Conservation (phyloP, 2,888 invertebrate genomes). For the Drosophila mimica region DNA sequence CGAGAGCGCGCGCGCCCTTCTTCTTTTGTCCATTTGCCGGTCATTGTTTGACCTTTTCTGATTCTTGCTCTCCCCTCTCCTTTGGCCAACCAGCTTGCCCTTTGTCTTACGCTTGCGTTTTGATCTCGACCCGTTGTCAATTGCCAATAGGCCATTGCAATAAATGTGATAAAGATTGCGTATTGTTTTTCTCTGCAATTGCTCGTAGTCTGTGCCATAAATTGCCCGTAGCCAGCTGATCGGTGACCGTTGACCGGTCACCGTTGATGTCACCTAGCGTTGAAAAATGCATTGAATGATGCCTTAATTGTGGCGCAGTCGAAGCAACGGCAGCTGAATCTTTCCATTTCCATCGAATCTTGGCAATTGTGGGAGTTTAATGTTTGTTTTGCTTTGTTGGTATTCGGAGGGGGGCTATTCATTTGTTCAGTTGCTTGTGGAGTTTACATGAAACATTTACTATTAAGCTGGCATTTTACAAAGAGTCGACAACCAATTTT, state of each 20-base stretch:
- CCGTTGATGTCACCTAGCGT: slow-evolving; percentile 38
- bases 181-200: slow-evolving; percentile 60
- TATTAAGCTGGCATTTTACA: background rate
- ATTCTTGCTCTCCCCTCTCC: slow-evolving; percentile 21
- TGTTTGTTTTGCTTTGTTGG: slow-evolving; percentile 36
- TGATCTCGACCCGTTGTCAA: slow-evolving; percentile 63
- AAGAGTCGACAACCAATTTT: background rate
- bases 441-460: slow-evolving; percentile 43
- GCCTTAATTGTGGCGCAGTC: slow-evolving; percentile 73
- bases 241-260: slow-evolving; percentile 36
- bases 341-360: slow-evolving; percentile 51
- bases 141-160: slow-evolving; percentile 65
- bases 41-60: slow-evolving; percentile 74
- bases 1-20: slow-evolving; percentile 88
- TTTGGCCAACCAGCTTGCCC: slow-evolving; percentile 58
- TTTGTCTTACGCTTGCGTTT: slow-evolving; percentile 46
- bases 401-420: slow-evolving; percentile 15
- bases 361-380: slow-evolving; percentile 69
- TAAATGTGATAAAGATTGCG: slow-evolving; percentile 76
- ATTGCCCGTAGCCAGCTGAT: slow-evolving; percentile 61
- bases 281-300: slow-evolving; percentile 70
- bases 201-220: slow-evolving; percentile 65
- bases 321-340: slow-evolving; percentile 66
- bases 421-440: slow-evolving; percentile 27
- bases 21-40: slow-evolving; percentile 55